A percentile compares a stretch with the other conserved stretches of the same genome.
phyloP scores from a whole-genome alignment of 2,888 invertebrate genomes.

The Halictus ligatus region DNA sequence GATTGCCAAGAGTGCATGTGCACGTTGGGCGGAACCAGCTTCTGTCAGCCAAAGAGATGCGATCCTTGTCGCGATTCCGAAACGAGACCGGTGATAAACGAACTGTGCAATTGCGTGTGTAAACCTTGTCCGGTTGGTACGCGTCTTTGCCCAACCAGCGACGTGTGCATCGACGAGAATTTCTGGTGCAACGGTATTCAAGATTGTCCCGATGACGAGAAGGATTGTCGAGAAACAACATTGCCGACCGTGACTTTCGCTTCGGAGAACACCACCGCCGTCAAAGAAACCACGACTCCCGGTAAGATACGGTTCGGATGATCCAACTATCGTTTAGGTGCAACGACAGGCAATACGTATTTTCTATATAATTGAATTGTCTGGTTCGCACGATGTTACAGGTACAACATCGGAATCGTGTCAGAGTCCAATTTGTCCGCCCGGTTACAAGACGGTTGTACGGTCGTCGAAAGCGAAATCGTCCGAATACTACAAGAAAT shows the following conservation, averaged over 20 bases:
- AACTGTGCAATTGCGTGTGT: slow-evolving; percentile 90
- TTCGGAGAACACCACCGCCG: slow-evolving; percentile 9
- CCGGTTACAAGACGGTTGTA: slow-evolving; percentile 85
- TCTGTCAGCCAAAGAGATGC: slow-evolving; percentile 90
- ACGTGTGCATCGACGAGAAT: slow-evolving; percentile 89
- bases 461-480: slow-evolving; percentile 63
- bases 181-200: slow-evolving; percentile 93
- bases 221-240: slow-evolving; percentile 85
- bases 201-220: slow-evolving; percentile 94
- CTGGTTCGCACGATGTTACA: slow-evolving; percentile 16
- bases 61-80: slow-evolving; percentile 87
- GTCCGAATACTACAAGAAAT: slow-evolving; percentile 18
- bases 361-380: neutral
- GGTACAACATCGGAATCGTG: slow-evolving; percentile 43
- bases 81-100: slow-evolving; percentile 86
- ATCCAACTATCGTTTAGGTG: neutral
- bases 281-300: neutral
- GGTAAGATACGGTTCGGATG: neutral
- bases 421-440: slow-evolving; percentile 84
- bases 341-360: neutral
- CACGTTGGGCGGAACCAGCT: slow-evolving; percentile 89
- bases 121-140: slow-evolving; percentile 89
- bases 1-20: slow-evolving; percentile 93
- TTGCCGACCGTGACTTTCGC: slow-evolving; percentile 24
- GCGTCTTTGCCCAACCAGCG: slow-evolving; percentile 90